Evolutionary conservation across 2,888 invertebrate species (phyloP).

Genomic region (Corythucha ciliata): DNA sequence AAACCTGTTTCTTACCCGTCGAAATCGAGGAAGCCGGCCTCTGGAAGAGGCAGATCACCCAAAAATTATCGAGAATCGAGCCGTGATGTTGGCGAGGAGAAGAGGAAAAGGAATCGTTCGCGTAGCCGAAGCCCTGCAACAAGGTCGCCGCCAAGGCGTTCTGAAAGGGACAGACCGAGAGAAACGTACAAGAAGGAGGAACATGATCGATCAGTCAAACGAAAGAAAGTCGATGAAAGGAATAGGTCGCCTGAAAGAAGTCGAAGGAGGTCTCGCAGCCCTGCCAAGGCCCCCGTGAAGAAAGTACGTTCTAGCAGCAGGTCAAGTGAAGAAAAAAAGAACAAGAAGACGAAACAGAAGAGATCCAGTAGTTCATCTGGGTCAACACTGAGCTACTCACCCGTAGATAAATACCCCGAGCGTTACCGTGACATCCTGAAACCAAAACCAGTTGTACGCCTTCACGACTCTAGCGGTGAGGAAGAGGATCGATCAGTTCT

Average conservation of each 20-base stretch:
- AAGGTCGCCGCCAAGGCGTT: not conserved
- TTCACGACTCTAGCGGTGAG: constrained; percentile 48
- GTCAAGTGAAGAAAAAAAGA: constrained; percentile 16
- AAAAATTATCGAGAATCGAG: not conserved
- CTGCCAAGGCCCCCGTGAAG: constrained; percentile 6
- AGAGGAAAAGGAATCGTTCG: constrained; percentile 25
- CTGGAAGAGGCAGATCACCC: not conserved
- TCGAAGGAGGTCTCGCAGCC: constrained; percentile 13
- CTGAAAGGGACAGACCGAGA: constrained; percentile 3
- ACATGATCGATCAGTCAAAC: constrained; percentile 17
- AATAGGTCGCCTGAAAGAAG: constrained; percentile 14
- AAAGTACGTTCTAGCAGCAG: not conserved
- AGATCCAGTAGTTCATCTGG: constrained; percentile 27
- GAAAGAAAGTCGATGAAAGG: constrained; percentile 13
- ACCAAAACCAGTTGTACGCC: constrained; percentile 48
- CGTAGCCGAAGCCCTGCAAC: constrained; percentile 26
- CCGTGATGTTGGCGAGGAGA: too few species aligned
- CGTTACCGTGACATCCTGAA: constrained; percentile 57
- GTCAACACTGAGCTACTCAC: constrained; percentile 56
- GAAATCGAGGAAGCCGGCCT: too few species aligned
- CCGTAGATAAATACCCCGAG: constrained; percentile 57
- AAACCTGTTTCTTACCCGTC: too few species aligned
- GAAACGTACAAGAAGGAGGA: constrained; percentile 16
- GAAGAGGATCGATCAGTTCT: constrained; percentile 47
- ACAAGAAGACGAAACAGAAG: constrained; percentile 24